phyloP scores from a whole-genome alignment of 2,888 invertebrate genomes.

The Pedicia rivosa region DNA sequence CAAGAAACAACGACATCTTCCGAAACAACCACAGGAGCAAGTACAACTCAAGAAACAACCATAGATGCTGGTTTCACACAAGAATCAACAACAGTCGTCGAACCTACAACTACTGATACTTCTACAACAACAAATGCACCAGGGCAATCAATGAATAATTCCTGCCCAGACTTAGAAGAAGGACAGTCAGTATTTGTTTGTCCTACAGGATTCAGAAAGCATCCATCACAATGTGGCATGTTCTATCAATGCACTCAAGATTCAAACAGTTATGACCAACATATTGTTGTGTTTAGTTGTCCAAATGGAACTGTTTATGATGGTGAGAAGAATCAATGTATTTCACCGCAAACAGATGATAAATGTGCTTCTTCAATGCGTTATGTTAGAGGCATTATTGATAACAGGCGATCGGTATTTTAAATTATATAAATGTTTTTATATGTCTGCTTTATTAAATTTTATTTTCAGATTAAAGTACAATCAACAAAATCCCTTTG shows the following conservation, averaged over 20 bases:
- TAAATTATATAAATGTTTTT: background rate
- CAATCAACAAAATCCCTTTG: constrained; percentile 40
- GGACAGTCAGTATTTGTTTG: constrained; percentile 60
- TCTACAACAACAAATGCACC: constrained; percentile 5
- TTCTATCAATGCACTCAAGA: constrained; percentile 69
- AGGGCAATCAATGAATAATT: background rate
- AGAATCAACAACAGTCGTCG: constrained; percentile 4
- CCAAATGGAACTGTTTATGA: constrained; percentile 63
- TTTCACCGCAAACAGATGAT: constrained; percentile 41
- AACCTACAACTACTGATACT: constrained; percentile 2
- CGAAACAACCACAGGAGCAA: constrained; percentile 7
- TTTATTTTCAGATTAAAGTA: constrained; percentile 43
- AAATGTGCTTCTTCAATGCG: constrained; percentile 16
- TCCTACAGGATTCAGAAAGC: constrained; percentile 67
- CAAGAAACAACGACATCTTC: constrained; percentile 2
- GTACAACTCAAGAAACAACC: constrained; percentile 8
- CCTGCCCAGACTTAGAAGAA: constrained; percentile 28
- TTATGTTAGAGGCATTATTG: too few species aligned
- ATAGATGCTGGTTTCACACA: constrained; percentile 6
- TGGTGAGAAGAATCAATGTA: constrained; percentile 53
- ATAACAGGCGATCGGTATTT: constrained; percentile 12
- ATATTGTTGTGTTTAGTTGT: constrained; percentile 57
- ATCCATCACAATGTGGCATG: constrained; percentile 67
- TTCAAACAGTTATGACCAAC: constrained; percentile 48
- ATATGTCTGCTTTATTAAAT: constrained; percentile 10